Evolutionary conservation across 2,113 vertebrate species (phyloP).

Genomic region (Alces alces): DNA sequence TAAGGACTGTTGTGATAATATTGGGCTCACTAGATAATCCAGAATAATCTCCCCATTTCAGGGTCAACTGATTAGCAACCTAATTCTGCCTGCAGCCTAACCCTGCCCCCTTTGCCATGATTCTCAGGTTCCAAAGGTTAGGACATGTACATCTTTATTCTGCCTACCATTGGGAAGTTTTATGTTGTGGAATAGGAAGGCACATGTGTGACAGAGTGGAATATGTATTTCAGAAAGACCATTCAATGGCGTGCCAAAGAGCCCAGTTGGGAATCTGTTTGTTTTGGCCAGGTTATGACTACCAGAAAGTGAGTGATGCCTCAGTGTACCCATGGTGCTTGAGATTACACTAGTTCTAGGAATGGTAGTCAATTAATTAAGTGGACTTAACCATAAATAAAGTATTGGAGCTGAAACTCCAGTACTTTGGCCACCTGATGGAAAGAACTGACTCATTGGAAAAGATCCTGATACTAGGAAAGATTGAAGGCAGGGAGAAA

Average conservation of each 20-base stretch:
- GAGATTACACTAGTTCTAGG: not conserved
- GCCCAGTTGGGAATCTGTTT: fast-evolving
- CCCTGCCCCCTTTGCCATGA: fast-evolving
- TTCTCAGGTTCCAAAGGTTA: not conserved
- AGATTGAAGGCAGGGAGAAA: no score
- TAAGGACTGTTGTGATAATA: not conserved
- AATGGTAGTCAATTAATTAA: not conserved
- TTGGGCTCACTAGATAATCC: not conserved
- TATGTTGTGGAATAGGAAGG: not conserved
- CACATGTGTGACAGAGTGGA: fast-evolving
- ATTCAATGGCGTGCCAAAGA: not conserved
- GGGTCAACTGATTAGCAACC: no score
- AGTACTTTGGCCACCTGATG: no score
- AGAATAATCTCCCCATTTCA: not conserved
- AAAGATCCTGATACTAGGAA: no score
- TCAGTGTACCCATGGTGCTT: not conserved
- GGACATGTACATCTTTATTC: not conserved
- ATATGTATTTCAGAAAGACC: not conserved
- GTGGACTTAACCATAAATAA: not conserved
- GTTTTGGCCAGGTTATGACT: not conserved
- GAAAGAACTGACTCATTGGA: no score
- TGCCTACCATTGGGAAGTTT: not conserved
- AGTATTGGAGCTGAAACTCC: no score
- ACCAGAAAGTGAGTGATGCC: not conserved
- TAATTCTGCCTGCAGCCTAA: not conserved